phyloP scores from a whole-genome alignment of 2,113 vertebrate genomes.

The Xiphias gladius region DNA sequence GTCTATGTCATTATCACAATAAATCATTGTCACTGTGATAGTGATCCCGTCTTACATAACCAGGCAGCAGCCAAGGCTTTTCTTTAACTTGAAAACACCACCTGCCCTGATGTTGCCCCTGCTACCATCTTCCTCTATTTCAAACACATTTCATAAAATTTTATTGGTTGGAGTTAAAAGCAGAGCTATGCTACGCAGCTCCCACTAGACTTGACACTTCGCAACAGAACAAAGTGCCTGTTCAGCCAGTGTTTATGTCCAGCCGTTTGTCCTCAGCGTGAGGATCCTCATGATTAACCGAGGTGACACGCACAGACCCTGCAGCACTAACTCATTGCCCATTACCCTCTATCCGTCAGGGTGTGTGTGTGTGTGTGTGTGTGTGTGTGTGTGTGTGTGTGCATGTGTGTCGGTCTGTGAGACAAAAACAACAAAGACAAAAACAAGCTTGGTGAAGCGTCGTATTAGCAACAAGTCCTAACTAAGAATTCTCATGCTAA shows the following conservation, averaged over 20 bases:
- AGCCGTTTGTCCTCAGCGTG: conserved; percentile 66
- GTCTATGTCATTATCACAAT: conserved; percentile 58
- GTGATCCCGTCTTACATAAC: conserved; percentile 53
- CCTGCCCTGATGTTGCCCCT: conserved; percentile 44
- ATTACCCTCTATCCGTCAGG: conserved; percentile 55
- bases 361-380: conserved; percentile 28
- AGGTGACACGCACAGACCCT: conserved; percentile 66
- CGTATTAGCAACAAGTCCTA: conserved; percentile 51
- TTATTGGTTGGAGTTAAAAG: conserved; percentile 64
- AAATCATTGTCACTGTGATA: conserved; percentile 46
- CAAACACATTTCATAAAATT: conserved; percentile 73
- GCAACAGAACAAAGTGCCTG: conserved; percentile 64
- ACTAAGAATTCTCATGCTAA: conserved; percentile 58
- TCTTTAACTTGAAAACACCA: conserved; percentile 25
- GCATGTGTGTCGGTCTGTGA: conserved; percentile 15
- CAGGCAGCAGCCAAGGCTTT: conserved; percentile 30
- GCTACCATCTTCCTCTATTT: conserved; percentile 44
- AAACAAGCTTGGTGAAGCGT: conserved; percentile 38
- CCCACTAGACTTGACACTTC: conserved; percentile 41
- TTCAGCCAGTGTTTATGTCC: conserved; percentile 69
- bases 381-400: conserved; percentile 10
- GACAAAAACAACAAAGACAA: conserved; percentile 25
- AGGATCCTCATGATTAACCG: conserved; percentile 72
- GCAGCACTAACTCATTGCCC: conserved; percentile 69
- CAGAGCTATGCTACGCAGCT: conserved; percentile 41